Evolutionary conservation across 1,140 invertebrate species (phyloP), one percentile per base, ranked within the genome.

Genomic region (Nixonia krombeini): DNA sequence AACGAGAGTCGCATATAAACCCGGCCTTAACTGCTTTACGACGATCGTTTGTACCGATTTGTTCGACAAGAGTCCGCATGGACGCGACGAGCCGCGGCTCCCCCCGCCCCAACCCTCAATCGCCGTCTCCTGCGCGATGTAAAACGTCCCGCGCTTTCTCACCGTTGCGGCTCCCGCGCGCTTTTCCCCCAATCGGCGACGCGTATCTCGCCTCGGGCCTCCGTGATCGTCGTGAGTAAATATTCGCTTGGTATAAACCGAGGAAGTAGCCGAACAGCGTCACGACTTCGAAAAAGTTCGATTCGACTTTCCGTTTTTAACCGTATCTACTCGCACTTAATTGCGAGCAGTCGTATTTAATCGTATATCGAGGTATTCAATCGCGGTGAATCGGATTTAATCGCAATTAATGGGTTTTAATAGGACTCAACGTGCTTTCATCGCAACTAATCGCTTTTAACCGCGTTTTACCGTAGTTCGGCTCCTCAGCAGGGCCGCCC

Each of bases 41-140:
- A 85, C 82, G 83, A 85, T 85, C 83, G 82, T 84, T 85, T 85
- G 83, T 85, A 85, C 81, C 82, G 83, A 85, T 85, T 85, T 84
- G 83, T 85, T 85, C 80, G 80, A 85, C 83, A 84, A 83, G 78
- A 74, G 67, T 68, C 40, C n/a, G n/a, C 35, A 21, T 33, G 33
- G 15, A 23, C 25, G 16, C 16, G 50, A 17, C 16, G 50, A 17
- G 6, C 9, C 21, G 26, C 6, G 12, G 31, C 23, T 12, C 46
- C 8, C 28, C 15, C 16, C 38, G 1, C 17, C 16, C 47, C 56
- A 52, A 29, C 58, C 42, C 15, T 50, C 45, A 49, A 13, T n/a
- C 18, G 28, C 29, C 29, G 37, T 21, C 35, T 12, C 13, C 40
- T 12, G 38, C 18, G 41, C 47, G 52, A 51, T 57, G 57, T 64